Evolutionary conservation across 2,113 vertebrate genomes (phyloP), one percentile per base, ranked within the genome.

Genomic region (Oryzias celebensis): DNA sequence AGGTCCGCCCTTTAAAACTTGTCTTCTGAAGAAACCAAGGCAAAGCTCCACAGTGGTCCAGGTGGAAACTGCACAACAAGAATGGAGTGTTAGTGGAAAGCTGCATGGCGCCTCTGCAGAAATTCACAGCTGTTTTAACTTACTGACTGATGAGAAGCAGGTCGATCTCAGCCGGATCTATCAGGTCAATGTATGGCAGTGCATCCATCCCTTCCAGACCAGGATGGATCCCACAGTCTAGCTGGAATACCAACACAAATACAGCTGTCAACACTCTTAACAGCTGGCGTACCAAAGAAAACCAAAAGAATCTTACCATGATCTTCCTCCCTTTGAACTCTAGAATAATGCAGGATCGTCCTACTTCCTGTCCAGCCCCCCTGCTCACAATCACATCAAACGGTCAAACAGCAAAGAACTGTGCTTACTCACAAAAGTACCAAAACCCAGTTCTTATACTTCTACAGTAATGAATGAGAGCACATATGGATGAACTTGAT

Each of bases 241-340:
- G 89, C 96, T 99, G 80, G 10, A n/a, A 15, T 18, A 31, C 31
- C 44, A 45, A 71, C 26, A 51, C 18, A 49, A 0, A 56, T n/a
- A 17, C 5, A 2, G 14, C 14, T 49, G 18, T 41, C 18, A 18
- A 8, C 7, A n/a, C 3, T 16, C 7, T 48, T 48, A 12, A 18
- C 7, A 48, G n/a, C 47, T 13, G 12, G 8, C 1, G 16, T 12
- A 1, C 10, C 2, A 48, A 12, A 28, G 18, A 14, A 0, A 28
- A 59, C 7, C 36, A 41, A 20, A 51, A 1, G 16, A 42, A n/a
- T 10, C 58, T 62, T 90, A 98, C 97, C 97, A 98, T 98, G 59
- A 98, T 99, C 88, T 99, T 98, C 66, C 97, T 95, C 83, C 97
- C 97, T 92, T 99, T 99, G 87, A 99, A 99, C 74, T 99, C 97